phyloP scores from a whole-genome alignment of 2,888 invertebrate species.

The Hecatera dysodea region DNA sequence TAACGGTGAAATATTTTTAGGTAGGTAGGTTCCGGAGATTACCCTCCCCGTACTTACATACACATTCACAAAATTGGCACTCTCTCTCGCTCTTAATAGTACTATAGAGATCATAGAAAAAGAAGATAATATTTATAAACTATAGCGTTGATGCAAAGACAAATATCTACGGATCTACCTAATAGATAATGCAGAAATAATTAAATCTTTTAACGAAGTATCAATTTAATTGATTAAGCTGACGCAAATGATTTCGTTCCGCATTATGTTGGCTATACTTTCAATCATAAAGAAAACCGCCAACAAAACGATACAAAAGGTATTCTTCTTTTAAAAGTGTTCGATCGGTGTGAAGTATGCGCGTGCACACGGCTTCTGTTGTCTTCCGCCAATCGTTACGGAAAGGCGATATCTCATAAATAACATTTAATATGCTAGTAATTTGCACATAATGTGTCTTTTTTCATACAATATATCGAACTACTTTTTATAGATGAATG shows the following conservation, averaged over 20 bases:
- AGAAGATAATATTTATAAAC: background rate
- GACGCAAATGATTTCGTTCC: slow-evolving; percentile 26
- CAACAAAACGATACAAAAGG: background rate
- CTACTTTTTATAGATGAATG: slow-evolving; percentile 41
- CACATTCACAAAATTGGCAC: background rate
- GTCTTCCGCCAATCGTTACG: slow-evolving; percentile 68
- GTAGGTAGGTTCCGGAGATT: background rate
- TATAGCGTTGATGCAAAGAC: background rate
- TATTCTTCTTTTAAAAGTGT: slow-evolving; percentile 10
- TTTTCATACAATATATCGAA: slow-evolving; percentile 39
- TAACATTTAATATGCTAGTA: slow-evolving; percentile 49
- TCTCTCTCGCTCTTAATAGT: background rate
- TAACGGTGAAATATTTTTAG: background rate
- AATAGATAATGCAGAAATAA: background rate
- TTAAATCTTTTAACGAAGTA: background rate
- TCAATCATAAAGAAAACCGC: background rate
- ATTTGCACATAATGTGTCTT: slow-evolving; percentile 60
- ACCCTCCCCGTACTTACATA: background rate
- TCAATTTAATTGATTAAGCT: slow-evolving; percentile 7
- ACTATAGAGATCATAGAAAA: background rate
- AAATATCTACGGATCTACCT: background rate
- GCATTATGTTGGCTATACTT: background rate
- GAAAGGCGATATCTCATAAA: slow-evolving; percentile 65
- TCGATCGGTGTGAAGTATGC: slow-evolving; percentile 40
- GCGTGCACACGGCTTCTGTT: slow-evolving; percentile 41